Percentiles rank a stretch among this genome's conserved stretches.
These are phyloP conservation scores for Tachystola acroxantha DNA, from an alignment of 2,888 invertebrate genomes.

Conservation along the genomic window DNA sequence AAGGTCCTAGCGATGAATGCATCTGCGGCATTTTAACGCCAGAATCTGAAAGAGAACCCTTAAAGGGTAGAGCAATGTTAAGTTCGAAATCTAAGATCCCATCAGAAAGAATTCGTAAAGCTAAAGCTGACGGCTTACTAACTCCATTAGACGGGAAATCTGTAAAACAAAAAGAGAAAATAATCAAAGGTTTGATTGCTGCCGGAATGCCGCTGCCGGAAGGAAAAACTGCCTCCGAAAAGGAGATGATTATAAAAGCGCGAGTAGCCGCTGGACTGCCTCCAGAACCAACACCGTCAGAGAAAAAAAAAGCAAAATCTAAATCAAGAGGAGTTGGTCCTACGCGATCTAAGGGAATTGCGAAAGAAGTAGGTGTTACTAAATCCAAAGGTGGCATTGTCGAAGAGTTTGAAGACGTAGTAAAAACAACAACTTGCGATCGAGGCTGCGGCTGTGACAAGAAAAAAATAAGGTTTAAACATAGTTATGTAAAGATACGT, in stretches of 20 bases:
- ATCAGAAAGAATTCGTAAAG: slow-evolving; percentile 12
- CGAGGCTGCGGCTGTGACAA: slow-evolving; percentile 53
- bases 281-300: slow-evolving; percentile 21
- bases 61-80: neutral
- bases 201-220: slow-evolving; percentile 29
- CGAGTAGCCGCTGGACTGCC: slow-evolving; percentile 18
- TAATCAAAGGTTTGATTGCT: slow-evolving; percentile 32
- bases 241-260: slow-evolving; percentile 21
- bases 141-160: slow-evolving; percentile 29
- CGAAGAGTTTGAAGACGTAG: slow-evolving; percentile 41
- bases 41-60: slow-evolving; percentile 11
- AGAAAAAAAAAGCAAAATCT: slow-evolving; percentile 22
- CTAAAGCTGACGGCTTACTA: slow-evolving; percentile 15
- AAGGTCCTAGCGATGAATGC: slow-evolving; percentile 31
- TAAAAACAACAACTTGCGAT: slow-evolving; percentile 50
- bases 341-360: slow-evolving; percentile 12
- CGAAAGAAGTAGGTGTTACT: slow-evolving; percentile 12
- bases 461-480: slow-evolving; percentile 58
- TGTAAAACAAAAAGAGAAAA: slow-evolving; percentile 27
- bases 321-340: slow-evolving; percentile 28
- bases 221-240: slow-evolving; percentile 22
- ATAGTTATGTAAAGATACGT: slow-evolving; percentile 55
- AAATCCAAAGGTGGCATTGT: slow-evolving; percentile 25
- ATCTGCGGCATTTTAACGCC: slow-evolving; percentile 29
- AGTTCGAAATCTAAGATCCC: slow-evolving; percentile 24